phyloP scores from a whole-genome alignment of 1,140 invertebrate genomes.

The Leptestheria dahalacensis region DNA sequence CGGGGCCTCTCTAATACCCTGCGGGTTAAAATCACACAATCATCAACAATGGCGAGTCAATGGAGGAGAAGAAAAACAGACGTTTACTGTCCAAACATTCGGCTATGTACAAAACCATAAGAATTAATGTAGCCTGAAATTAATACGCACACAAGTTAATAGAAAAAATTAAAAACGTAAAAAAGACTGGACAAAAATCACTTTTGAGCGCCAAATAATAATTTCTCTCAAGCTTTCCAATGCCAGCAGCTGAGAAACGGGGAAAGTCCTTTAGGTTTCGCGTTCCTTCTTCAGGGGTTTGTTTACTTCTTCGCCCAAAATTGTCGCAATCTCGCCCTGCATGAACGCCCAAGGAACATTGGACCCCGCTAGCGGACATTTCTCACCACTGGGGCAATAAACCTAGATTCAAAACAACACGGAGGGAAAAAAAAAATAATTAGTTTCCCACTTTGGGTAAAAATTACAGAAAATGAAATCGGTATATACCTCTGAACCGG shows the following conservation, averaged over 20 bases:
- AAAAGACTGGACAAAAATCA: neutral
- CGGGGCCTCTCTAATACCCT: too few relatives aligned
- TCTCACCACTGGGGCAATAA: constrained; percentile 87
- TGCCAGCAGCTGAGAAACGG: neutral
- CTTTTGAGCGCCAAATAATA: neutral
- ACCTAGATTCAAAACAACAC: constrained; percentile 40
- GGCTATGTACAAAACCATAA: too few relatives aligned
- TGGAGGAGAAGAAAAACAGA: too few relatives aligned
- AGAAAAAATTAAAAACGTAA: neutral
- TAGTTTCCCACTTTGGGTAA: too few relatives aligned
- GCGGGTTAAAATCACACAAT: too few relatives aligned
- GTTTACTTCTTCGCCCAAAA: constrained; percentile 70
- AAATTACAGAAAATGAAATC: constrained; percentile 8
- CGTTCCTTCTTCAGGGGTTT: constrained; percentile 66
- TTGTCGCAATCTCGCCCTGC: constrained; percentile 98
- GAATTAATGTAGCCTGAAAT: too few relatives aligned
- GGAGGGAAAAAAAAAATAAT: too few relatives aligned
- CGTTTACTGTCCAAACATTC: too few relatives aligned
- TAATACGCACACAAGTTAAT: neutral
- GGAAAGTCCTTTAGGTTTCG: constrained; percentile 43
- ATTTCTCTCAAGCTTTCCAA: neutral
- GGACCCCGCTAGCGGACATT: constrained; percentile 91
- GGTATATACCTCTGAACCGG: constrained; percentile 48
- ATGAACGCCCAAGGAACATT: constrained; percentile 99
- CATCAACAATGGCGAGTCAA: too few relatives aligned